phyloP scores from a whole-genome alignment of 2,113 vertebrate genomes.

The Alosa alosa region DNA sequence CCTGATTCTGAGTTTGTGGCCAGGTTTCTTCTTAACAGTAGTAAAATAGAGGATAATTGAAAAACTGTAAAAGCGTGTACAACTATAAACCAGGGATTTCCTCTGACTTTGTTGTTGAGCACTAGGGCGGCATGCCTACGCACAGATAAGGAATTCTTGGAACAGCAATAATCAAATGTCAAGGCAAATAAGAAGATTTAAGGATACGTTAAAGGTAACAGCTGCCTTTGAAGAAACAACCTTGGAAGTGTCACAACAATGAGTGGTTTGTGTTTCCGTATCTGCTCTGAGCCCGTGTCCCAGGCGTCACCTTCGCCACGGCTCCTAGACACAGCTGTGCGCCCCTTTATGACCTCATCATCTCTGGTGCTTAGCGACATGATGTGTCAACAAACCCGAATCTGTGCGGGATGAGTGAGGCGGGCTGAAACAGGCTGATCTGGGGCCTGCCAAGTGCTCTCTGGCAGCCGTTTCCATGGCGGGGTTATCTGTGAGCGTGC shows the following conservation, averaged over 20 bases:
- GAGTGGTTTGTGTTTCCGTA: neutral
- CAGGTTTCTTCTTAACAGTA: neutral
- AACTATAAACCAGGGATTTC: neutral
- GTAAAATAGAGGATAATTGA: neutral
- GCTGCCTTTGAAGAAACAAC: neutral
- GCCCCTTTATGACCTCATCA: neutral
- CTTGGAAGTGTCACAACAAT: neutral
- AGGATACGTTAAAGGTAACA: neutral
- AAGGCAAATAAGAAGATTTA: neutral
- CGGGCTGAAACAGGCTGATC: neutral
- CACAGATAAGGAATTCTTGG: neutral
- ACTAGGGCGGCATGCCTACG: neutral
- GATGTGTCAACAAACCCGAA: conserved; percentile 1
- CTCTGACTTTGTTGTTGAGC: neutral
- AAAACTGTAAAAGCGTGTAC: neutral
- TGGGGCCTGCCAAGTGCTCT: neutral
- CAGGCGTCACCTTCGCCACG: neutral
- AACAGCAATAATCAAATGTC: neutral
- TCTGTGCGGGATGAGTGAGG: neutral
- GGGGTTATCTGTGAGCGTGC: neutral
- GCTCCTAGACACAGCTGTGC: neutral
- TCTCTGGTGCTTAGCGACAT: neutral
- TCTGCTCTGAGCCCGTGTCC: neutral
- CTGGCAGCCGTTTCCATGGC: neutral
- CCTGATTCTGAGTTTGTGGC: too few relatives aligned